Evolutionary conservation across 1,140 invertebrate genomes (phyloP).

Genomic region (Drosophila parabipectinata): DNA sequence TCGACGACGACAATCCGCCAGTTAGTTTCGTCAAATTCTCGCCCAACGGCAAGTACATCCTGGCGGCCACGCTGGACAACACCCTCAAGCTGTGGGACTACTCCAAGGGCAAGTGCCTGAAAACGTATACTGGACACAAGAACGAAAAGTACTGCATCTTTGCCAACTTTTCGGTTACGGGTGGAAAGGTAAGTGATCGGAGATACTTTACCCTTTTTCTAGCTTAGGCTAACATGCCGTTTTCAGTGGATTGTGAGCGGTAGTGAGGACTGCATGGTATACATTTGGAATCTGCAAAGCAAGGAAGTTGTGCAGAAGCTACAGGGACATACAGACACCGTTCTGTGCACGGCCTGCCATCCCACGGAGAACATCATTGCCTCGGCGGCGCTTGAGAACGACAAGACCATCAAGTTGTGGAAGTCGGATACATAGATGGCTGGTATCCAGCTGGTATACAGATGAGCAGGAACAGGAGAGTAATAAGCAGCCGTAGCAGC

Average conservation of each 20-base stretch:
- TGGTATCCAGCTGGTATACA: slow-evolving; percentile 50
- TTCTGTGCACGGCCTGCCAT: slow-evolving; percentile 98
- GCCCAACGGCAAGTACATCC: slow-evolving; percentile 99
- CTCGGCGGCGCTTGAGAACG: slow-evolving; percentile 98
- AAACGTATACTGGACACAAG: slow-evolving; percentile 98
- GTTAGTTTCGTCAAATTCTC: slow-evolving; percentile 99
- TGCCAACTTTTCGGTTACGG: slow-evolving; percentile 99
- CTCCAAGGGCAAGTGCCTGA: slow-evolving; percentile 98
- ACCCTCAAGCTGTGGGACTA: slow-evolving; percentile 99
- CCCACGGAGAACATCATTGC: slow-evolving; percentile 99
- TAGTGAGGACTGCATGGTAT: slow-evolving; percentile 99
- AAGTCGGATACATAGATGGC: slow-evolving; percentile 95
- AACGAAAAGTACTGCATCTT: slow-evolving; percentile 99
- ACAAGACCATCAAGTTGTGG: slow-evolving; percentile 99
- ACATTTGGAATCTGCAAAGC: slow-evolving; percentile 99
- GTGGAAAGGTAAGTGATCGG: slow-evolving; percentile 92
- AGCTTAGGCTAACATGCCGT: neutral
- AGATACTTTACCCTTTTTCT: neutral
- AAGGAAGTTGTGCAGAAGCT: slow-evolving; percentile 99
- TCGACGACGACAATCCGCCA: slow-evolving; percentile 98
- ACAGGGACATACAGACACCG: slow-evolving; percentile 98
- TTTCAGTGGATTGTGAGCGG: slow-evolving; percentile 98
- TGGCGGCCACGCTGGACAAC: slow-evolving; percentile 99
- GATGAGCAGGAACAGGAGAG: neutral
- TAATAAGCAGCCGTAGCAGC: neutral